Percentiles rank a stretch among this genome's conserved stretches.
Evolutionary conservation across 2,888 invertebrate genomes (phyloP).

Genomic region (Heliconius erato): DNA sequence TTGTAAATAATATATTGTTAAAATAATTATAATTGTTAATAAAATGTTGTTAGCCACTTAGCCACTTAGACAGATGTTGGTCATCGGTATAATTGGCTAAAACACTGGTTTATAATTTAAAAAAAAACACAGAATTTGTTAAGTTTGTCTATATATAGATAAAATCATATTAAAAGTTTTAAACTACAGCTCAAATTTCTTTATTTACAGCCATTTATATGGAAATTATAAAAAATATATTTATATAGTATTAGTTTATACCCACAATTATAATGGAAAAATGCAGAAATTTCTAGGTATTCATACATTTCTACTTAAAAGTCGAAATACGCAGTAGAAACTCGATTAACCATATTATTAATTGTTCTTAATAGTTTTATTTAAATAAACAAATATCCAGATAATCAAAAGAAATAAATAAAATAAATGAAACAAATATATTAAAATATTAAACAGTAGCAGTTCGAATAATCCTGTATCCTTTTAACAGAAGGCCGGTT

Average conservation of each 20-base stretch:
- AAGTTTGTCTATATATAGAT: conserved; percentile 47
- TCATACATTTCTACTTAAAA: neutral
- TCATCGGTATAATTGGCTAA: neutral
- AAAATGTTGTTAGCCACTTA: conserved; percentile 7
- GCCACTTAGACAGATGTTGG: neutral
- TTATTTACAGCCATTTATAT: neutral
- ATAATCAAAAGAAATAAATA: neutral
- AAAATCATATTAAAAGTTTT: neutral
- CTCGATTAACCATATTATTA: neutral
- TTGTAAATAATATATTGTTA: conserved; percentile 43
- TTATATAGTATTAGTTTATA: neutral
- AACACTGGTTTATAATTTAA: conserved; percentile 39
- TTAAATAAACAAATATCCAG: neutral
- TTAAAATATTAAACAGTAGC: neutral
- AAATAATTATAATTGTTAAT: conserved; percentile 3
- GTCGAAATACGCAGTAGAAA: neutral
- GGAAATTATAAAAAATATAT: neutral
- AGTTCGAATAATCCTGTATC: neutral
- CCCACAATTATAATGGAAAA: neutral
- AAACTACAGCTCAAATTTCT: conserved; percentile 8
- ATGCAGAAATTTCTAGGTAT: neutral
- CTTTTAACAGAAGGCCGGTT: neutral
- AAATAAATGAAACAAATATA: neutral
- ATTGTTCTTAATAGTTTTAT: neutral
- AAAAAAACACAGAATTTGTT: conserved; percentile 40